Conservation (phyloP, 2,113 vertebrate species). For the Anser brachyrhynchus region DNA sequence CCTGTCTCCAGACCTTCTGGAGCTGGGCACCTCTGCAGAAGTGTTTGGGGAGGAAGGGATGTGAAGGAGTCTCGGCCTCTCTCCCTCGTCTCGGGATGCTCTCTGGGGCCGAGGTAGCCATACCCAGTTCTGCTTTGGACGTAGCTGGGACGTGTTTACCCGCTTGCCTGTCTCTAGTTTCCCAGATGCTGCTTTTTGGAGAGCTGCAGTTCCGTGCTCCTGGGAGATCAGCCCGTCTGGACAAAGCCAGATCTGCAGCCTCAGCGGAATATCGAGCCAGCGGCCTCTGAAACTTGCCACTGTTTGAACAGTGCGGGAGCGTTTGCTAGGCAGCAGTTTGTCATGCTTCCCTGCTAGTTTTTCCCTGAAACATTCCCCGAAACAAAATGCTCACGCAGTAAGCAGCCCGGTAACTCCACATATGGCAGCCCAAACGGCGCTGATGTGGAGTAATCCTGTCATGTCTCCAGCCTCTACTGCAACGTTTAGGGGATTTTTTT, state of each 20-base stretch:
- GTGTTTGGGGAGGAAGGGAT: neutral
- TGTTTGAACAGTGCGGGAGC: constrained; percentile 13
- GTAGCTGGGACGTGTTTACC: neutral
- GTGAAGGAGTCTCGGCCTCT: neutral
- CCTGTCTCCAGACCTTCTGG: neutral
- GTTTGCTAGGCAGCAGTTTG: constrained; percentile 36
- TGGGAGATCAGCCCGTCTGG: constrained; percentile 26
- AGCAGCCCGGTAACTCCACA: neutral
- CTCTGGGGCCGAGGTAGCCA: neutral
- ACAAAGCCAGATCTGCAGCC: constrained; percentile 45
- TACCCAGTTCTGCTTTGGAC: neutral
- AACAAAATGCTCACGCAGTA: neutral
- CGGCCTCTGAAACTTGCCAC: constrained; percentile 39
- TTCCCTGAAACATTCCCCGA: neutral
- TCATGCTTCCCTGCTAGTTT: neutral
- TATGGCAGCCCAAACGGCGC: neutral
- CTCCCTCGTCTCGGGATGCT: neutral
- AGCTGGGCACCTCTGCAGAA: neutral
- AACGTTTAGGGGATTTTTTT: neutral
- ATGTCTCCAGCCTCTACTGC: neutral
- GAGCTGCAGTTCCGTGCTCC: neutral
- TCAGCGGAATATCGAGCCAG: constrained; percentile 46
- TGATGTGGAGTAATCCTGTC: neutral
- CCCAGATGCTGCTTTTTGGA: constrained; percentile 20
- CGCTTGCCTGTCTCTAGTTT: neutral